Base-by-base conservation (phyloP, 2,888 invertebrate genomes). In the Sphaeridia pumilis region DNA sequence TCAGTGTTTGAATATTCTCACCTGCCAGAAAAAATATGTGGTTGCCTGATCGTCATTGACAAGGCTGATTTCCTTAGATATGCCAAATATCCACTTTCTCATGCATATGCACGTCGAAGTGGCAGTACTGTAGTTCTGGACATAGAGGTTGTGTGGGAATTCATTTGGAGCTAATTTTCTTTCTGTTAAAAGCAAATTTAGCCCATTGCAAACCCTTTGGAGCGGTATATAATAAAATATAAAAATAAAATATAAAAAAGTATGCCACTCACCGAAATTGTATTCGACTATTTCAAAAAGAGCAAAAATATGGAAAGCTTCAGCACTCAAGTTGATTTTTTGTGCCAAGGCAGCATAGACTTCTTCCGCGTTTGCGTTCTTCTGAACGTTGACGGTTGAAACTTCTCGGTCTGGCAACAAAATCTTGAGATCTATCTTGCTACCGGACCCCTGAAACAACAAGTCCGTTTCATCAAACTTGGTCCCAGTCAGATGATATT, bases 111-210 rank as follows among this genome's bases (percentile, higher is more conserved):
- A 98, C 44, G 92, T 92, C 63, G 89, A 87, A 34, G 92, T 90
- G 31, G 97, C 95, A 12, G 97, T 97, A 61, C 92, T 92, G 70
- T 97, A 98, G 74, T 98, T 98, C 74, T 97, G 95, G 66, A 98
- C 93, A 75, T 98, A 98, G 60, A 98, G 77, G 66, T 92, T 88
- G 74, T 98, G 97, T 0, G 97, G 97, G 65, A 89, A 87, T 74
- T 98, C 98, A 70, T 84, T 83, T 1, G 87, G 82, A 66, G 87
- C 87, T 56, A 98, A 75, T 73, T 94, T 94, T 51, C 97, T 81
- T 71, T 95, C 94, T 89, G 74, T n/a, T 74, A 50, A 47, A n/a
- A n/a, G n/a, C n/a, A n/a, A n/a, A n/a, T n/a, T n/a, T n/a, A n/a
- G n/a, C n/a, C n/a, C n/a, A n/a, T n/a, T n/a, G n/a, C n/a, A n/a